Evolutionary conservation across 2,113 vertebrate genomes (phyloP).

Genomic region (Zootoca vivipara): DNA sequence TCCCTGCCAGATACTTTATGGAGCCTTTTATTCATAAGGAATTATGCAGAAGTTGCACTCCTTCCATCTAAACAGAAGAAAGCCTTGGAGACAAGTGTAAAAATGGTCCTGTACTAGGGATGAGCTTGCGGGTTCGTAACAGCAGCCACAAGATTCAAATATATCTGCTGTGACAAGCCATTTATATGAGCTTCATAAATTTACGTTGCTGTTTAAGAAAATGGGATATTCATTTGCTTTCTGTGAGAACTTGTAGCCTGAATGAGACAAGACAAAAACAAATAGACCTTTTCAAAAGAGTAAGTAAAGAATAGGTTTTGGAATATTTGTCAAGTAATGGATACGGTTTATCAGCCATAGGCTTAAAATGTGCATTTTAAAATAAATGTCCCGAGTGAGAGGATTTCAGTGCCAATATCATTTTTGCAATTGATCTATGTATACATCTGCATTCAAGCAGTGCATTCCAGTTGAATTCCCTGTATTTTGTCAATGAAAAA

Average conservation of each 20-base stretch:
- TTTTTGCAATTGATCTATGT: background rate
- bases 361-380: background rate
- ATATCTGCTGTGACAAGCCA: background rate
- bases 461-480: background rate
- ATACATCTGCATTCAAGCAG: background rate
- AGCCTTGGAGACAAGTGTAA: background rate
- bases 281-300: background rate
- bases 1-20: background rate
- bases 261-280: background rate
- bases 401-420: background rate
- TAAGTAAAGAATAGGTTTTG: background rate
- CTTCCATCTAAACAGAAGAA: accelerated
- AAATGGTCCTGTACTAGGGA: accelerated
- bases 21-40: background rate
- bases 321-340: background rate
- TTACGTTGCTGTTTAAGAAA: background rate
- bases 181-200: background rate
- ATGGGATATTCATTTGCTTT: accelerated
- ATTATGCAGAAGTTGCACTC: background rate
- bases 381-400: background rate
- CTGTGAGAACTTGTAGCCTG: background rate
- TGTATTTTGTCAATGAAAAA: background rate
- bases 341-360: background rate
- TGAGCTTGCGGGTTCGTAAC: background rate
- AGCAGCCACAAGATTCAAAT: background rate